Evolutionary conservation across 2,113 vertebrate genomes (phyloP), one percentile per base, ranked within the genome.

Genomic region (Sinosuthora webbiana): DNA sequence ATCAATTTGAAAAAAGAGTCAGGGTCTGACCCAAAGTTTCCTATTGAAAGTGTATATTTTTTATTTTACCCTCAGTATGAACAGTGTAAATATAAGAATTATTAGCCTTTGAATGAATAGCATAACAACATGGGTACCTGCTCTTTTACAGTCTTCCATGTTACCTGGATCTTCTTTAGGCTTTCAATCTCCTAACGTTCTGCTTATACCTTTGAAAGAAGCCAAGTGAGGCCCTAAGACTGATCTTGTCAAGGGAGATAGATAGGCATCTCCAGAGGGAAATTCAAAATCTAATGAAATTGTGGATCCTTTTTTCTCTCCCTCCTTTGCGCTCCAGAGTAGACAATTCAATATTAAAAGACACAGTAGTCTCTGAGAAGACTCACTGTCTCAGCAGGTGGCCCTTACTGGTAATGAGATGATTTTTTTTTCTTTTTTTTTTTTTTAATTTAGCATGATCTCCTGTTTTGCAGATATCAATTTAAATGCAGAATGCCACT

Each of bases 261-360:
- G 89, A 83, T 63, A 55, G 24, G 35, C 44, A 78, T 83, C 76
- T 96, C 59, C 50, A 83, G 91, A 89, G 86, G 39, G 60, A 83
- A 90, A 83, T 74, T 80, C 75, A 88, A 93, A 96, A 88, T 94
- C 68, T 87, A 74, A 89, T 67, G 47, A 88, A 93, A 78, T 37
- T 0, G 0, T 52, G 64, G 63, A 88, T 71, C 52, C 45, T 83
- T 67, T 83, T 88, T 73, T 52, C 39, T 70, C 24, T 80, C 27
- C 44, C 28, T 74, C 41, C 39, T 88, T 80, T 90, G 22, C n/a
- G 6, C 52, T 93, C 41, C 65, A 41, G 77, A 82, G 42, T 52
- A 89, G 68, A 83, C 68, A 88, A 85, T 92, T 93, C 82, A 79
- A 22, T 88, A 76, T 78, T 89, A 81, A 92, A 94, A 82, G 62